phyloP scores from a whole-genome alignment of 2,113 vertebrate species.

The Crypturellus undulatus region DNA sequence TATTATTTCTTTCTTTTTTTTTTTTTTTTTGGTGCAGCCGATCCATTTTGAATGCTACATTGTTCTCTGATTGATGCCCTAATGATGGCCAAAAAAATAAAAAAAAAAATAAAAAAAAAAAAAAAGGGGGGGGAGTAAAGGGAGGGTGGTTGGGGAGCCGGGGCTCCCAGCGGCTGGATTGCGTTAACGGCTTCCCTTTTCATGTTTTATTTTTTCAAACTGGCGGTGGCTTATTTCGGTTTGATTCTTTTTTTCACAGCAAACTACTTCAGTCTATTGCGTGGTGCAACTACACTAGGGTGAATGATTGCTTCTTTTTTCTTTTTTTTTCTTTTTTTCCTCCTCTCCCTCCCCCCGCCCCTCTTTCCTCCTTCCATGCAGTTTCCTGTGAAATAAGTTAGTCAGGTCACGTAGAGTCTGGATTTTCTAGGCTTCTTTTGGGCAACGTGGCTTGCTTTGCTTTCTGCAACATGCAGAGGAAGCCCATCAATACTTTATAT shows the following conservation, averaged over 20 bases:
- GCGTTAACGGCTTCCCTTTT: background rate
- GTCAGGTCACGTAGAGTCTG: constrained; percentile 89
- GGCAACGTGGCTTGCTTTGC: constrained; percentile 77
- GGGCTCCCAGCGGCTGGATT: background rate
- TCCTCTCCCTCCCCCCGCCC: background rate
- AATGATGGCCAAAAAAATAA: background rate
- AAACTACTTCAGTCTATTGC: constrained; percentile 46
- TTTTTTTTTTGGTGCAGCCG: background rate
- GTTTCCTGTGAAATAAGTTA: constrained; percentile 84
- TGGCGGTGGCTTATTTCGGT: background rate
- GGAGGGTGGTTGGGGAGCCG: background rate
- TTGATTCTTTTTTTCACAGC: constrained; percentile 5
- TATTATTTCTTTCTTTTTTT: too few species aligned
- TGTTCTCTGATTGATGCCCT: background rate
- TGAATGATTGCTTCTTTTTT: constrained; percentile 74
- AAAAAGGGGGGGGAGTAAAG: too few species aligned
- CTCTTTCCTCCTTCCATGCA: constrained; percentile 75
- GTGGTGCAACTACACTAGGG: constrained; percentile 66
- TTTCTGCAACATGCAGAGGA: constrained; percentile 64
- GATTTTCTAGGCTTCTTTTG: constrained; percentile 81
- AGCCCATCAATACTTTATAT: constrained; percentile 31
- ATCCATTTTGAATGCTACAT: background rate
- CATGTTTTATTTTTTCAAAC: background rate
- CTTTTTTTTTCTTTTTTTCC: background rate
- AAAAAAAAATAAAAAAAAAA: background rate